Conservation (phyloP, 1,140 invertebrate genomes). For the Solenopsis fugax region DNA sequence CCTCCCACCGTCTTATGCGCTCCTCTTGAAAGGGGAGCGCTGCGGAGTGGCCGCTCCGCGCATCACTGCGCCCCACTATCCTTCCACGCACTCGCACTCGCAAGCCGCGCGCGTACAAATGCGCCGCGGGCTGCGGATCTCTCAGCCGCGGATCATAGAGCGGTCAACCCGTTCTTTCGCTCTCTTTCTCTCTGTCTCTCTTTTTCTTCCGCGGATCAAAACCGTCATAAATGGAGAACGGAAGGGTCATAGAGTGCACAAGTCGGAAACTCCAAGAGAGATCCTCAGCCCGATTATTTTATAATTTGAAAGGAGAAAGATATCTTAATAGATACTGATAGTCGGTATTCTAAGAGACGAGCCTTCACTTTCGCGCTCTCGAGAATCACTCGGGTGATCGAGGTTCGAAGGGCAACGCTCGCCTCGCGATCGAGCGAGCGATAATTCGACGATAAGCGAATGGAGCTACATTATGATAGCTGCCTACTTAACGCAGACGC, state of each 20-base stretch:
- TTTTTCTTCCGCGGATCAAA: too few relatives aligned
- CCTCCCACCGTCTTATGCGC: slow-evolving; percentile 77
- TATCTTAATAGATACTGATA: not conserved
- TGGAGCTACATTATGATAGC: not conserved
- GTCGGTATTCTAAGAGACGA: not conserved
- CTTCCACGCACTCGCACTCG: slow-evolving; percentile 73
- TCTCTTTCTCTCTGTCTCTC: not conserved
- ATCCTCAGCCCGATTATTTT: not conserved
- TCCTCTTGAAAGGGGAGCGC: slow-evolving; percentile 86
- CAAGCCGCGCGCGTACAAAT: slow-evolving; percentile 72
- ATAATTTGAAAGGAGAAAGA: not conserved
- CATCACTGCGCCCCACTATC: slow-evolving; percentile 84
- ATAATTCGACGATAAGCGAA: not conserved
- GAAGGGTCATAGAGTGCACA: not conserved
- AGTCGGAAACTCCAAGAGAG: not conserved
- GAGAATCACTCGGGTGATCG: not conserved
- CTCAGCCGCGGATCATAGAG: not conserved
- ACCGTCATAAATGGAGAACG: not conserved
- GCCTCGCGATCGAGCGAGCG: not conserved
- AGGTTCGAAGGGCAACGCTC: not conserved
- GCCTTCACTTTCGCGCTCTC: not conserved
- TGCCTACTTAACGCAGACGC: not conserved
- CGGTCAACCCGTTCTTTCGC: not conserved
- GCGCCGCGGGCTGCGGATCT: slow-evolving; percentile 7
- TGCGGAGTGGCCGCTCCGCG: slow-evolving; percentile 86